A percentile compares a stretch with the other conserved stretches of the same genome.
phyloP scores from a whole-genome alignment of 2,113 vertebrate genomes.

The Lontra canadensis region DNA sequence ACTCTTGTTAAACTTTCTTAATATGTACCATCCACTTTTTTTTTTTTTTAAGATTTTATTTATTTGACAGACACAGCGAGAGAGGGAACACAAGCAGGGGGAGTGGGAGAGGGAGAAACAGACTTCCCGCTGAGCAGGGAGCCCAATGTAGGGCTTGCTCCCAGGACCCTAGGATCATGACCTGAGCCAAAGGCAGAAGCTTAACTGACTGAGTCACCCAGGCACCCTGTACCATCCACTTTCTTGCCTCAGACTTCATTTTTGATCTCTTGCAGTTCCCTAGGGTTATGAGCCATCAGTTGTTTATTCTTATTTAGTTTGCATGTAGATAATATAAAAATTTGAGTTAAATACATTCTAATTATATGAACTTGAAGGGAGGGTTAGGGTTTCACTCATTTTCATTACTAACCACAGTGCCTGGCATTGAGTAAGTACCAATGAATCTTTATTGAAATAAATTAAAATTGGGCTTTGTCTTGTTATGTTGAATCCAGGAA shows the following conservation, averaged over 20 bases:
- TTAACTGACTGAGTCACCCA: too few relatives aligned
- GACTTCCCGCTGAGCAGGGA: too few relatives aligned
- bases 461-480: slow-evolving; percentile 19
- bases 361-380: background rate
- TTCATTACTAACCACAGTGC: background rate
- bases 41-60: too few relatives aligned
- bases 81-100: too few relatives aligned
- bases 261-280: slow-evolving; percentile 4
- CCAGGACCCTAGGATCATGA: too few relatives aligned
- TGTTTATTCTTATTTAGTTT: background rate
- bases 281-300: background rate
- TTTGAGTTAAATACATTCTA: background rate
- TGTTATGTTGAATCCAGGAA: background rate
- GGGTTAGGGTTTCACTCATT: background rate
- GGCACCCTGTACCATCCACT: background rate
- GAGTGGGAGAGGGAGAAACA: too few relatives aligned
- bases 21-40: background rate
- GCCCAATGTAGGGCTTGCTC: too few relatives aligned
- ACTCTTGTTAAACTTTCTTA: slow-evolving; percentile 37
- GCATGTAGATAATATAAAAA: background rate
- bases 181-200: too few relatives aligned
- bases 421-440: background rate
- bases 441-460: background rate
- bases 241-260: slow-evolving; percentile 15
- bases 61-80: too few relatives aligned